Base-by-base conservation (phyloP, 1,140 invertebrate genomes). In the Cotesia glomerata region DNA sequence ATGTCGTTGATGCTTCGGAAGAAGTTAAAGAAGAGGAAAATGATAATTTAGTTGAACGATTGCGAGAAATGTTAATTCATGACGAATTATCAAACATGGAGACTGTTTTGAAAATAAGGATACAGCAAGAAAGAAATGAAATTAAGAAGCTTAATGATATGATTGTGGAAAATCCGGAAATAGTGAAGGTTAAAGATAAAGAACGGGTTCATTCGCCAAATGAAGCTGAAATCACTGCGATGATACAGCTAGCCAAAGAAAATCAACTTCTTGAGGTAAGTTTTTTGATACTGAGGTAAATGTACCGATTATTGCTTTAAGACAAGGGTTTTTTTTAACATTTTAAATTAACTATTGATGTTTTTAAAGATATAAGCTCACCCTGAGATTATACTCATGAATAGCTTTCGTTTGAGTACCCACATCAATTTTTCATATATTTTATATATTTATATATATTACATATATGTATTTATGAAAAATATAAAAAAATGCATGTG, bases 1-100 rank as follows among this genome's bases (percentile, higher is more conserved):
- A 69, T 13, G 74, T 71, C 62, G 73, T 54, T 45, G 58, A 62
- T 69, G 59, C 56, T 69, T 68, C 32, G 45, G 69, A 69, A 14
- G 51, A 39, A 16, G 34, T 34, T 4, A 11, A 64, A 11, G 73
- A 75, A 5, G 49, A 71, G 54, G 63, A 65, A 49, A 36, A 67
- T 26, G 80, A 86, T 65, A 70, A 80, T 75, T 89, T 90, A 71
- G 78, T 90, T 1, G 89, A 90, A 71, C 85, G 90, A 36, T 76
- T 92, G 14, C 83, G 89, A 64, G 82, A 92, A 5, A 90, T 89
- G 80, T 84, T 93, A 11, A 91, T 92, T 79, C 90, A 91, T 65
- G 89, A 91, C 3, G 92, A 93, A 81, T 86, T 92, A 72, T 79
- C 91, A n/a, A 90, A 89, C 62, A 87, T 92, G 76, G 91, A 93